Evolutionary conservation across 2,888 invertebrate genomes (phyloP), one percentile per base, ranked within the genome.

Genomic region (Cecidostiba fungosa): DNA sequence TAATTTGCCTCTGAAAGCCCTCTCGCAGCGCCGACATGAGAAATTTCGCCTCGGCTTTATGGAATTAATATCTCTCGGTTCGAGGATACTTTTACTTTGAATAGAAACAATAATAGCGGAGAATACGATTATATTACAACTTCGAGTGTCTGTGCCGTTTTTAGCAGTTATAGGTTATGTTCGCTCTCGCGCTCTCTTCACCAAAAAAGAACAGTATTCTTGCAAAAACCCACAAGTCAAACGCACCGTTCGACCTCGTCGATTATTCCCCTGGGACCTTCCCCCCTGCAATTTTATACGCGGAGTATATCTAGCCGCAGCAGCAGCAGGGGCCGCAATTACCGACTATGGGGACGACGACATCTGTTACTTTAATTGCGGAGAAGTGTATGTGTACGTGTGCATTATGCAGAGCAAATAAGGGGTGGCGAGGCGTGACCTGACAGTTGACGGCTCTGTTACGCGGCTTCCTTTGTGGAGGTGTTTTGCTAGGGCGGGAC

Each of bases 351-450:
- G 14, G 26, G 19, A 47, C 59, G 8, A 39, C 70, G 77, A 77
- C 82, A 82, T 82, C 82, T 82, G 82, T 77, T 81, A 74, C 69
- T 77, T 77, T 82, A 77, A 82, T 82, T 77, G 82, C 29, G 50
- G 54, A 77, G 23, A 66, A 39, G 39, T 54, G 8, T 16, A 66
- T 26, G 66, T 12, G 12, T 29, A 26, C 8, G 29, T 10, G 66
- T 66, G 66, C 66, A 29, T 66, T 66, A 26, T 26, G 29, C n/a
- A 62, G 59, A 62, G 59, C 39, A 77, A 62, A 77, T 39, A 77
- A 8, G 29, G 66, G 66, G 66, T 66, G 29, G 54, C 32, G 2
- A 19, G 29, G 23, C 66, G 54, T 76, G 50, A 50, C 54, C 19
- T 59, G 62, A 62, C 77, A 62, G 77, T 77, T 79, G 70, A 69